Conservation (phyloP, 2,113 vertebrate genomes). For the Cyrtonyx montezumae region DNA sequence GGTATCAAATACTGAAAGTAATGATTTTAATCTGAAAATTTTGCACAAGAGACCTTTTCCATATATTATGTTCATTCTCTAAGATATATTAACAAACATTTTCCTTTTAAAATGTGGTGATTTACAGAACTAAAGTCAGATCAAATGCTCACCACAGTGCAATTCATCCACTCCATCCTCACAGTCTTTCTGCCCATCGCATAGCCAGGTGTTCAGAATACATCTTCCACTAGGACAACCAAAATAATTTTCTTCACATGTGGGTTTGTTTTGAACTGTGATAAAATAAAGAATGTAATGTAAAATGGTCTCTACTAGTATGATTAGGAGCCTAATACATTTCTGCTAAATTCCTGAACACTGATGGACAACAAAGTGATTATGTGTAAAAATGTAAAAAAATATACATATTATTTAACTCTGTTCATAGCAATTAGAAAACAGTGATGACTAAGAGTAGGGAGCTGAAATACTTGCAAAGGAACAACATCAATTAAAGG, state of each 20-base stretch:
- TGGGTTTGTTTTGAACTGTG: constrained; percentile 91
- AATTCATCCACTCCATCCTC: constrained; percentile 96
- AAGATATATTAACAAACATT: neutral
- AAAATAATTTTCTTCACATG: constrained; percentile 97
- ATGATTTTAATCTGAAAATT: neutral
- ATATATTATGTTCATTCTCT: neutral
- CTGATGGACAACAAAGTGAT: neutral
- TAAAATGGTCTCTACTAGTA: constrained; percentile 70
- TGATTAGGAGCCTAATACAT: constrained; percentile 66
- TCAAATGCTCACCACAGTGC: constrained; percentile 88
- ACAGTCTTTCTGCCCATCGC: constrained; percentile 97
- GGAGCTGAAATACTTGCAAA: neutral
- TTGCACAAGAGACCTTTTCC: neutral
- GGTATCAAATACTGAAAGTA: neutral
- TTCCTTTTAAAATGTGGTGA: neutral
- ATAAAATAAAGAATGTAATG: constrained; percentile 77
- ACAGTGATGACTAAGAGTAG: neutral
- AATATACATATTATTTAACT: neutral
- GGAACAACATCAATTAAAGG: neutral
- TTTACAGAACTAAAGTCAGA: neutral
- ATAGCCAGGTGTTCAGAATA: constrained; percentile 97
- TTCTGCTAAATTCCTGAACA: constrained; percentile 19
- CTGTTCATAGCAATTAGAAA: neutral
- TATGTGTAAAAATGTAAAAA: neutral
- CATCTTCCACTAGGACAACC: constrained; percentile 97